Evolutionary conservation across 2,797 vertebrate genomes (phyloP), one percentile per base, ranked within the genome.

Genomic region (Silurus lanzhouensis): DNA sequence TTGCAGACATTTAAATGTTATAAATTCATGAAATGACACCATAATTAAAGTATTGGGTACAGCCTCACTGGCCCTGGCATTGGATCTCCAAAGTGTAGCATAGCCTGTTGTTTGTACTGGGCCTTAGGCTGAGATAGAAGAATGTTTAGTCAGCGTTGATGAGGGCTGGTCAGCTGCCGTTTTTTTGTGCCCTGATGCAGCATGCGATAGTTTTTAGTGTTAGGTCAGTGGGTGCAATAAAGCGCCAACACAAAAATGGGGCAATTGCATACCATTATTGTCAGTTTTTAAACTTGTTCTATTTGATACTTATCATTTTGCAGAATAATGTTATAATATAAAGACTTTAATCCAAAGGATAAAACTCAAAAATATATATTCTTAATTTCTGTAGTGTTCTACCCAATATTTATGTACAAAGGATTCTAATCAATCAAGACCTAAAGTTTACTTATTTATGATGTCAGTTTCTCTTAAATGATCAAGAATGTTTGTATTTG

Each of bases 91-190:
- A 67, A 81, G 5, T 66, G 44, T 15, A 66, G 78, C 61, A 66
- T 66, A 80, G 61, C 15, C 46, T 80, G 44, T 55, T 81, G 79
- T 63, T 55, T 81, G n/a, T 14, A 67, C 61, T 67, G 82, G 82
- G 68, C 77, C 70, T 76, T 14, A 78, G 72, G 70, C 76, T 85
- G 82, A 87, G 63, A 57, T 61, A 70, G 77, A 77, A 77, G 25
- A 90, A 85, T 88, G 86, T 85, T 88, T 87, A 88, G 88, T 91
- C 89, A 90, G 88, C 89, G 82, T 27, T 88, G 86, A 87, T 83
- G 77, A 66, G 64, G 80, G 64, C 55, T 78, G 57, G 76, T 78
- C 80, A 81, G 46, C 71, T 83, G 6, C 48, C 60, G 60, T 75
- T 84, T 85, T 84, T 83, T 15, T 81, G 79, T 81, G 63, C 15